Conservation (phyloP, 2,888 invertebrate species). For the Melieria crassipennis region DNA sequence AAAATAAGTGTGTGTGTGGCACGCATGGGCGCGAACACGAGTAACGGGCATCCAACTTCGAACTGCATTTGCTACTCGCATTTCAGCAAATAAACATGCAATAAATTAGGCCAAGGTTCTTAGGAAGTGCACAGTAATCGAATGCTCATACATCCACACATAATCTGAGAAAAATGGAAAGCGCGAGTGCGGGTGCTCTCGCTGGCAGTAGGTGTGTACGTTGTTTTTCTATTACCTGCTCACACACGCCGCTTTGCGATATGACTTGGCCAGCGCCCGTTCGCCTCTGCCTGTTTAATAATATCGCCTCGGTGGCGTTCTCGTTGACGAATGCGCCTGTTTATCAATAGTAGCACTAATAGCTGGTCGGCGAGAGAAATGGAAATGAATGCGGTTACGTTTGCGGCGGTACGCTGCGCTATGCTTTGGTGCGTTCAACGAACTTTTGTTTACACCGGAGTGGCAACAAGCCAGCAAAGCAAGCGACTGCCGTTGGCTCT, state of each 20-base stretch:
- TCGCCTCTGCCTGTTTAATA: not conserved
- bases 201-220: not conserved
- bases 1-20: too few species aligned
- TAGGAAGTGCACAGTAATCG: not conserved
- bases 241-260: too few species aligned
- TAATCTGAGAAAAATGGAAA: too few species aligned
- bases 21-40: too few species aligned
- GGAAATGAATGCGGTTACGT: not conserved
- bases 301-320: not conserved
- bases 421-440: constrained; percentile 9
- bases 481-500: too few species aligned
- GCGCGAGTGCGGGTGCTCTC: too few species aligned
- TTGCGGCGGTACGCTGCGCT: not conserved
- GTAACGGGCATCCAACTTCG: too few species aligned
- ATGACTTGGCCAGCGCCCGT: not conserved
- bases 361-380: not conserved
- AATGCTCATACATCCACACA: not conserved
- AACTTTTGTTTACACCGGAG: constrained; percentile 18
- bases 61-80: too few species aligned
- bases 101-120: constrained; percentile 4
- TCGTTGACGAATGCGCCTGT: not conserved
- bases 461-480: too few species aligned
- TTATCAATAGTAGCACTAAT: not conserved
- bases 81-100: too few species aligned
- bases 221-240: constrained; percentile 1